Evolutionary conservation across 2,888 invertebrate species (phyloP), one percentile per base, ranked within the genome.

Genomic region (Calliphora vomitoria): DNA sequence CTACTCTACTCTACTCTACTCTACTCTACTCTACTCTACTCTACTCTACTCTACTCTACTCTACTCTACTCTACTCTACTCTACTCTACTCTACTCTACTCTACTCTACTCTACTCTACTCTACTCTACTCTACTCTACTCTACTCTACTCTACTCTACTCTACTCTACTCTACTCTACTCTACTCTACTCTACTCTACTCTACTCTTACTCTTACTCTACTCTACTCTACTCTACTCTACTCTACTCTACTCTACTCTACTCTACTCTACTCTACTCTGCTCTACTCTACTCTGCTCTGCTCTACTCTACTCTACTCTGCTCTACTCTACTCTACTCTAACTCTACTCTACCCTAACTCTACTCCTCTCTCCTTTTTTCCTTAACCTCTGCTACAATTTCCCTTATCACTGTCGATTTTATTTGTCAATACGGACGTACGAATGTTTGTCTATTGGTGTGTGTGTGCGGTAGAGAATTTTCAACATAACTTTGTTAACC

Each of bases 401-500:
- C 1, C 15, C 13, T 15, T 44, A 20, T n/a, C 13, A 18, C 8
- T 60, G 35, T 69, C 5, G 6, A 25, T n/a, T 55, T 35, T 15
- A 50, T 25, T 72, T 55, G 18, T 44, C 31, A 31, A 58, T 60
- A 20, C n/a, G 3, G 60, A 31, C 13, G 4, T 25, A 58, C 25
- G 55, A n/a, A 6, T 47, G 18, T 58, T 35, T 74, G 44, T 79
- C 10, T 66, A 64, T 66, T 47, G 20, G 20, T 13, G 31, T 25
- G 62, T 64, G 25, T 60, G 64, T 80, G 55, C 35, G 31, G 55
- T 41, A 31, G 38, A 35, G 41, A 55, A 82, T 86, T 74, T 44
- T 64, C 82, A 10, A 38, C 74, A 82, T 82, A 86, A 79, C 86
- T 79, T 79, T 62, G 82, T 82, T 82, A 74, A 75, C 79, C 82